Conservation (phyloP, 2,797 vertebrate species). For the Choloepus didactylus region DNA sequence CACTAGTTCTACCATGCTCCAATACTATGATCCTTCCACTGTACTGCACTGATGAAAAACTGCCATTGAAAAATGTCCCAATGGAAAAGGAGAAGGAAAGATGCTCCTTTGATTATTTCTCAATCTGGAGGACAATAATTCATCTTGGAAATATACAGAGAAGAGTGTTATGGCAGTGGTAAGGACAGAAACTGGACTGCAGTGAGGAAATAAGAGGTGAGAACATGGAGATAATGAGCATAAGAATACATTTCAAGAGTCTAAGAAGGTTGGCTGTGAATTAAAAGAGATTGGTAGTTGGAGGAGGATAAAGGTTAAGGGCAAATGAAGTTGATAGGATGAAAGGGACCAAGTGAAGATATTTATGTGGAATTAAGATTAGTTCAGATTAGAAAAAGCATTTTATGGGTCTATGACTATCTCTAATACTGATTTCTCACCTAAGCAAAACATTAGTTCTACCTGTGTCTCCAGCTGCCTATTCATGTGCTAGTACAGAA, state of each 20-base stretch:
- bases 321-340: constrained; percentile 7
- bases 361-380: constrained; percentile 11
- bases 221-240: not conserved
- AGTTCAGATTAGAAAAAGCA: constrained; percentile 42
- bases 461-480: not conserved
- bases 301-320: constrained; percentile 13
- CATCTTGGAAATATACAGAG: constrained; percentile 38
- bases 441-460: not conserved
- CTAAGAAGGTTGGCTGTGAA: constrained; percentile 11
- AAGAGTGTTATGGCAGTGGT: not conserved
- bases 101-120: constrained; percentile 4
- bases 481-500: constrained; percentile 6
- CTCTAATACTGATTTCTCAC: not conserved
- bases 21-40: not conserved
- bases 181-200: constrained; percentile 5
- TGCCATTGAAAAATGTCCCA: constrained; percentile 8
- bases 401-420: constrained; percentile 14
- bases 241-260: constrained; percentile 30
- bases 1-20: constrained; percentile 13
- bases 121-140: constrained; percentile 27
- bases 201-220: constrained; percentile 5
- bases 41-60: constrained; percentile 1
- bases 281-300: constrained; percentile 23
- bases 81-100: constrained; percentile 20
- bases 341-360: not conserved